These are phyloP conservation scores for Pachyuromys duprasi DNA, from an alignment of 2,797 vertebrate genomes.

Conservation along the genomic window DNA sequence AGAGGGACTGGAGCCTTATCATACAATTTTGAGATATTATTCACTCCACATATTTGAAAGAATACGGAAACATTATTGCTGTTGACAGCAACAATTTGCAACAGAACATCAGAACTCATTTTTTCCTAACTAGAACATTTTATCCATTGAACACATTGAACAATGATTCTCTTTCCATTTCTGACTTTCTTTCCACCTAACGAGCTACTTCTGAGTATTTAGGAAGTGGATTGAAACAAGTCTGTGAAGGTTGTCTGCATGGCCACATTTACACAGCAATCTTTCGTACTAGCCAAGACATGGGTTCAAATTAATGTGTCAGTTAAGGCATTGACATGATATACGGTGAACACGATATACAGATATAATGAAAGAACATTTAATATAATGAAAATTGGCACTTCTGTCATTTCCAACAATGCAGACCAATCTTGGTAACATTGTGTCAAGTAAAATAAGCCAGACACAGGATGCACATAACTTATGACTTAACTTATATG, in stretches of 20 bases:
- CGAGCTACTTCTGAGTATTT: not conserved
- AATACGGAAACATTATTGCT: not conserved
- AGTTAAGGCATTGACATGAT: not conserved
- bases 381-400: not conserved
- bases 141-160: not conserved
- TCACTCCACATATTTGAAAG: not conserved
- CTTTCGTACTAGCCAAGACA: not conserved
- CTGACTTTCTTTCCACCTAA: rapidly evolving
- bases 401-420: not conserved
- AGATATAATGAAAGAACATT: not conserved
- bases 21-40: not conserved
- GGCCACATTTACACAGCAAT: not conserved
- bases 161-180: not conserved
- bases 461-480: not conserved
- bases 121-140: not conserved
- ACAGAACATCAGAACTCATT: not conserved
- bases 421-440: not conserved
- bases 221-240: not conserved
- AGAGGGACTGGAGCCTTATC: not conserved
- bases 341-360: not conserved
- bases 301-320: not conserved
- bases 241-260: not conserved
- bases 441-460: not conserved
- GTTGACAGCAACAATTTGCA: not conserved
- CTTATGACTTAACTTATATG: not conserved